phyloP scores from a whole-genome alignment of 2,888 invertebrate species.

The Meteorus colon region DNA sequence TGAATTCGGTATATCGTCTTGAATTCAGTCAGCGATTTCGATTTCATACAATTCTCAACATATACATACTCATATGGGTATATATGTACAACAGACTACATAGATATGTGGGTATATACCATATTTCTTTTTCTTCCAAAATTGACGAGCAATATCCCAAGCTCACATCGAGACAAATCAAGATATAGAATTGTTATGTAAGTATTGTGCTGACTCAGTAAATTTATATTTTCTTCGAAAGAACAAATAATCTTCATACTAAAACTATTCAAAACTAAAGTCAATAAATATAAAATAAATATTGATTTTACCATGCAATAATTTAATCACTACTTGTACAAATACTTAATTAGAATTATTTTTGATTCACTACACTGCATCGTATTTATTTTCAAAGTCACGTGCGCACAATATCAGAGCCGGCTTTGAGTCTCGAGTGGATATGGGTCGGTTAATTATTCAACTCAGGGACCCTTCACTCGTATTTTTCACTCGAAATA shows the following conservation, averaged over 20 bases:
- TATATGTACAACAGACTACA: background rate
- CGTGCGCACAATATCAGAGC: background rate
- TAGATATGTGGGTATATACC: background rate
- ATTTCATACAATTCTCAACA: no score
- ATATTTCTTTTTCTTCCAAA: background rate
- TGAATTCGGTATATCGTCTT: background rate
- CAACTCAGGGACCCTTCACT: background rate
- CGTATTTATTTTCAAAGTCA: conserved; percentile 10
- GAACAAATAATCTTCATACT: no score
- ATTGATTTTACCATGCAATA: background rate
- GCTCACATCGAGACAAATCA: no score
- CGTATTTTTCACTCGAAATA: conserved; percentile 10
- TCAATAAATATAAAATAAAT: background rate
- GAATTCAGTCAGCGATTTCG: background rate
- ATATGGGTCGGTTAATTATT: conserved; percentile 16
- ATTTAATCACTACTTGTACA: background rate
- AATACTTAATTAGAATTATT: background rate
- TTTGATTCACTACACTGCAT: background rate
- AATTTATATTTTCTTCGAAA: no score
- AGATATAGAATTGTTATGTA: no score
- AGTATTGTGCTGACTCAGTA: no score
- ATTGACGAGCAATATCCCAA: background rate
- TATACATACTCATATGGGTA: background rate
- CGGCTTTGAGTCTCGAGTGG: conserved; percentile 9
- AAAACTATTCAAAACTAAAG: background rate